A percentile compares a stretch with the other conserved stretches of the same genome.
Evolutionary conservation across 2,888 invertebrate genomes (phyloP).

Genomic region (Drosophila mimica): DNA sequence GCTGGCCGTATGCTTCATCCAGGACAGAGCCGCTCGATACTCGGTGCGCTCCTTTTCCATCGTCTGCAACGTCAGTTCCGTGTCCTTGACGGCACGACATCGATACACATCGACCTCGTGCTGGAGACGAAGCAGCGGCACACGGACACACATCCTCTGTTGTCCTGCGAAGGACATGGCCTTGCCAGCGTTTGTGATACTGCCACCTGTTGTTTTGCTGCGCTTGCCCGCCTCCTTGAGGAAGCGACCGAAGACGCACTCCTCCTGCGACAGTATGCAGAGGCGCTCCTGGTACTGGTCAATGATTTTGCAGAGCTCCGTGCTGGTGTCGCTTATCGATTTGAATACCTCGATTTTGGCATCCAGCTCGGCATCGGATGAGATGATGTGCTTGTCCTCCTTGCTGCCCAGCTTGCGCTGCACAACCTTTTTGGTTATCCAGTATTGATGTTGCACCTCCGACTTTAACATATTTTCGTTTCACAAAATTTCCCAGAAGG

Average conservation of each 20-base stretch:
- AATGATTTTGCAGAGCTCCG: slow-evolving; percentile 93
- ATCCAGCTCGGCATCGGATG: slow-evolving; percentile 98
- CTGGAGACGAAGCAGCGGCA: slow-evolving; percentile 94
- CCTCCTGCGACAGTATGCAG: slow-evolving; percentile 97
- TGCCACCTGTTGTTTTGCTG: slow-evolving; percentile 93
- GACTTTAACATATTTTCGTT: slow-evolving; percentile 82
- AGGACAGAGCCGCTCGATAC: slow-evolving; percentile 96
- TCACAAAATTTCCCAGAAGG: slow-evolving; percentile 31
- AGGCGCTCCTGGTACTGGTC: slow-evolving; percentile 97
- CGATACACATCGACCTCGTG: slow-evolving; percentile 99
- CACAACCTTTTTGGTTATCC: slow-evolving; percentile 98
- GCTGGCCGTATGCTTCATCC: slow-evolving; percentile 98
- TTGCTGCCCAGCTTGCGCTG: slow-evolving; percentile 96
- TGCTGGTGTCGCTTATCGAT: slow-evolving; percentile 96
- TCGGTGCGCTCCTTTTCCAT: slow-evolving; percentile 98
- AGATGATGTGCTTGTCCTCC: slow-evolving; percentile 98
- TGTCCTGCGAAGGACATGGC: slow-evolving; percentile 95
- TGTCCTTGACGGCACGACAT: slow-evolving; percentile 95
- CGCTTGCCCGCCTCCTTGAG: slow-evolving; percentile 96
- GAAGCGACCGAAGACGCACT: slow-evolving; percentile 97
- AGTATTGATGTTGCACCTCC: slow-evolving; percentile 97
- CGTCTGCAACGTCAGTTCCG: slow-evolving; percentile 93
- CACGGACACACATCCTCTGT: slow-evolving; percentile 94
- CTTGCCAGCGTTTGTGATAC: slow-evolving; percentile 93
- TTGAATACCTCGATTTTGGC: slow-evolving; percentile 93